A percentile compares a stretch with the other conserved stretches of the same genome.
These are phyloP conservation scores for Coenonympha arcania DNA, from an alignment of 2,888 invertebrate species.

Conservation along the genomic window DNA sequence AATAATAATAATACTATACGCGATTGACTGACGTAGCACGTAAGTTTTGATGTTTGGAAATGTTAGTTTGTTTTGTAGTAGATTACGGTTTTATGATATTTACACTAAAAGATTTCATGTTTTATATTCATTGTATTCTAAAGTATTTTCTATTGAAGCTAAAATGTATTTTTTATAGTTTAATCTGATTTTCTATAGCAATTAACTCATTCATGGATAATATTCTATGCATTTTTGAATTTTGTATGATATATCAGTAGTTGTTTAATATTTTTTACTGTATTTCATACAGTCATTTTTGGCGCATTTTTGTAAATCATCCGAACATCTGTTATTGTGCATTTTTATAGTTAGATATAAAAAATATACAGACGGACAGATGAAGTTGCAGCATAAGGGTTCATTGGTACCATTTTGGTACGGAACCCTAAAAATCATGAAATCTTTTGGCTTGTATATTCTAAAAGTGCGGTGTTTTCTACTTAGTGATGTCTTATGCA, in stretches of 20 bases:
- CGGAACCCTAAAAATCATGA: too few relatives aligned
- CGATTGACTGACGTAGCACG: slow-evolving; percentile 34
- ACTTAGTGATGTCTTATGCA: slow-evolving; percentile 38
- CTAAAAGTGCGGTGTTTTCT: slow-evolving; percentile 28
- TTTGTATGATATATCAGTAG: not conserved
- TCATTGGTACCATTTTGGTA: too few relatives aligned
- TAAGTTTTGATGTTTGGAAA: slow-evolving; percentile 30
- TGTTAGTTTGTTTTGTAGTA: slow-evolving; percentile 19
- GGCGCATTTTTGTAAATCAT: too few relatives aligned
- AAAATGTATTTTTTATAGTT: too few relatives aligned
- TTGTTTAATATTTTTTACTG: not conserved
- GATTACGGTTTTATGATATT: slow-evolving; percentile 11
- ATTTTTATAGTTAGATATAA: too few relatives aligned
- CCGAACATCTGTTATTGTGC: too few relatives aligned
- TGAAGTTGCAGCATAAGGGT: too few relatives aligned
- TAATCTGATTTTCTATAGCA: too few relatives aligned
- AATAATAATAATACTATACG: slow-evolving; percentile 1
- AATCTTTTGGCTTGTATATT: slow-evolving; percentile 26
- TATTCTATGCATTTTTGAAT: not conserved
- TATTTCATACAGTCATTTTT: too few relatives aligned
- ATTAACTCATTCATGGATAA: too few relatives aligned
- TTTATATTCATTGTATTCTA: not conserved
- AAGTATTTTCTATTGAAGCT: too few relatives aligned
- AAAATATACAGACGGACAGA: too few relatives aligned
- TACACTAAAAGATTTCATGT: slow-evolving; percentile 10